Evolutionary conservation across 2,113 vertebrate genomes (phyloP), one percentile per base, ranked within the genome.

Genomic region (Pithys albifrons): DNA sequence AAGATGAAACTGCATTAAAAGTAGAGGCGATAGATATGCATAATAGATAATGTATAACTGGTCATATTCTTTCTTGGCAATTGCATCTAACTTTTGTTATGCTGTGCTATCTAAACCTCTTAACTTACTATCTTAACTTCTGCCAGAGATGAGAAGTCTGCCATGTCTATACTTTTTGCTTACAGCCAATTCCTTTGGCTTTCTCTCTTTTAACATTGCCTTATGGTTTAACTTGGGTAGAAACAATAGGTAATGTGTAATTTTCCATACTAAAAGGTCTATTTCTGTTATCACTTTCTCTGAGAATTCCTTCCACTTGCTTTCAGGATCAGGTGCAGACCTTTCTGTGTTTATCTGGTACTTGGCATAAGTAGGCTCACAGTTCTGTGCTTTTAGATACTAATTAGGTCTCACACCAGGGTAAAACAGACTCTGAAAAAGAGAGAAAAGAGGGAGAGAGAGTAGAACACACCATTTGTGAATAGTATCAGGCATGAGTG

Each of bases 391-490:
- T 75, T 91, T 73, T 61, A 46, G 19, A 22, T 45, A 41, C 28
- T 64, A 27, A 33, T 8, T 35, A n/a, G 19, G 8, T 84, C 54
- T 93, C 41, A 83, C 2, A 46, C 19, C 2, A 1, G 0, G 14
- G 9, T 86, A 49, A 69, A 84, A 65, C 23, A 84, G 48, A n/a
- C 23, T 39, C 37, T 73, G 13, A 72, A 77, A 22, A 65, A 28
- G 48, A 48, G 12, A 72, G 6, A 29, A 35, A 72, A 41, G 9
- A 54, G 10, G 16, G n/a, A 29, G 31, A 79, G 22, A 66, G 39
- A 41, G 0, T 14, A 85, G 23, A 74, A 83, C 41, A 28, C 13
- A 64, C 14, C 7, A n/a, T 12, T 54, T 29, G 27, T 0, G 0
- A 81, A 25, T 14, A 51, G 43, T 16, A 72, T 72, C 39, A 62